phyloP scores from a whole-genome alignment of 2,888 invertebrate genomes.

The Nebria salina region DNA sequence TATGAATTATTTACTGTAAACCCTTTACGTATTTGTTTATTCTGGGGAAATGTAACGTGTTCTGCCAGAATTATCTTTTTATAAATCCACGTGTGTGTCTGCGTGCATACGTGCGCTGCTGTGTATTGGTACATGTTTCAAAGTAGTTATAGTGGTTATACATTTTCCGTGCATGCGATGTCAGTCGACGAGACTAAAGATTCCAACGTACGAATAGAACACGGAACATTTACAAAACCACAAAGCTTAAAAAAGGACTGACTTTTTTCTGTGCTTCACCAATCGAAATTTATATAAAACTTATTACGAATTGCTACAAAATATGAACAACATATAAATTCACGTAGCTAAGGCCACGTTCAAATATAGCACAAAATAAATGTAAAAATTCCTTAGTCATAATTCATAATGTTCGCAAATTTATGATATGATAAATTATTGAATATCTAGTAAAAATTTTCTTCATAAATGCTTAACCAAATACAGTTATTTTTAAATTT shows the following conservation, averaged over 20 bases:
- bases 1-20: constrained; percentile 59
- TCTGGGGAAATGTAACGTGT: constrained; percentile 41
- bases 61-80: constrained; percentile 41
- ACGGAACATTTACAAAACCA: not conserved
- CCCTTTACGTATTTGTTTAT: constrained; percentile 55
- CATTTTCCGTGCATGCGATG: not conserved
- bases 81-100: constrained; percentile 30
- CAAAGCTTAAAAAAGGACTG: not conserved
- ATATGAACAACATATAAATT: too few relatives aligned
- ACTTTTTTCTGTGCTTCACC: not conserved
- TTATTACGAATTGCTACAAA: not conserved
- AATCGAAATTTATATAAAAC: not conserved
- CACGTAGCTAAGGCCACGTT: too few relatives aligned
- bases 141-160: not conserved
- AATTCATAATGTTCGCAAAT: too few relatives aligned
- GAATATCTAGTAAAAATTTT: too few relatives aligned
- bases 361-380: too few relatives aligned
- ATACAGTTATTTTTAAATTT: too few relatives aligned
- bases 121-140: not conserved
- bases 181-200: not conserved
- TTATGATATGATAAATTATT: too few relatives aligned
- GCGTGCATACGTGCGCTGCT: not conserved
- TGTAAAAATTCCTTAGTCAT: too few relatives aligned
- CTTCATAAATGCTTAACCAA: too few relatives aligned
- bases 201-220: not conserved